These are phyloP conservation scores for Formica selysi DNA, from an alignment of 1,140 invertebrate genomes.

Conservation along the genomic window DNA sequence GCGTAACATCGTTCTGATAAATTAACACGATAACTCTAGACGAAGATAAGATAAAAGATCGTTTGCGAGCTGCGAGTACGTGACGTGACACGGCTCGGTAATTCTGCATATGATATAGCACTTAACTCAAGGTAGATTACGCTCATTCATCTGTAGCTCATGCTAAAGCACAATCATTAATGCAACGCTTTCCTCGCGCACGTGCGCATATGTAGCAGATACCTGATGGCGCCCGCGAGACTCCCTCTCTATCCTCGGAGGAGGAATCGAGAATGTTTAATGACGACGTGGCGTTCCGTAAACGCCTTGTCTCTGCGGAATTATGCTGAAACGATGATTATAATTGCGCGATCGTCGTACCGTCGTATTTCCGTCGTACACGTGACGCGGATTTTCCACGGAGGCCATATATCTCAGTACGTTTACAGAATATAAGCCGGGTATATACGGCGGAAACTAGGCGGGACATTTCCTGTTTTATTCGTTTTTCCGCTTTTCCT, in stretches of 20 bases:
- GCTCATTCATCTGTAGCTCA: conserved; percentile 33
- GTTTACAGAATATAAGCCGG: neutral
- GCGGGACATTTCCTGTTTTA: conserved; percentile 36
- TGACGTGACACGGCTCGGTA: conserved; percentile 23
- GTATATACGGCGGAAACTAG: conserved; percentile 21
- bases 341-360: conserved; percentile 4
- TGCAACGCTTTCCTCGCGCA: conserved; percentile 47
- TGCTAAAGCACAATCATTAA: conserved; percentile 46
- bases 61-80: neutral
- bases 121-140: conserved; percentile 35
- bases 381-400: conserved; percentile 12
- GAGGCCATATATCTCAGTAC: neutral
- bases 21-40: neutral
- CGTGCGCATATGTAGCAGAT: neutral
- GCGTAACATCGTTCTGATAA: neutral
- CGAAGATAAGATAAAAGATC: neutral
- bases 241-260: conserved; percentile 13
- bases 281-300: conserved; percentile 11
- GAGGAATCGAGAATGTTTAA: conserved; percentile 56
- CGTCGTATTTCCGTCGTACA: neutral
- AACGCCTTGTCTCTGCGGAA: conserved; percentile 30
- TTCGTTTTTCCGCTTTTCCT: conserved; percentile 18
- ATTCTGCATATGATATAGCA: conserved; percentile 12
- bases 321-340: conserved; percentile 46
- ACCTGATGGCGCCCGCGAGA: conserved; percentile 26